phyloP scores from a whole-genome alignment of 2,113 vertebrate genomes.

The Limnothrissa miodon region DNA sequence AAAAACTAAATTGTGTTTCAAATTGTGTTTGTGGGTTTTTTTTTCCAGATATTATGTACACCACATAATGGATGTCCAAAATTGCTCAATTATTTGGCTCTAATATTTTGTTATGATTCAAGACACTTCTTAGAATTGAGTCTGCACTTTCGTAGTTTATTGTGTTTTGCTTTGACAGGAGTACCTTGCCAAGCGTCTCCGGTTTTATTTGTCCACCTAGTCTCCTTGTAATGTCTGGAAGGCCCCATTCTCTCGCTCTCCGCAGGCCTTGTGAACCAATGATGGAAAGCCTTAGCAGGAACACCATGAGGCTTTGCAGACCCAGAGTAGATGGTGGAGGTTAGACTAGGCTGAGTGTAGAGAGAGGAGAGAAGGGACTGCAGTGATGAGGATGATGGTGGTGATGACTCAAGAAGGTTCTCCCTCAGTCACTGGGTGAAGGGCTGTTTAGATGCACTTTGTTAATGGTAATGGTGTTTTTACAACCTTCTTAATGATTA shows the following conservation, averaged over 20 bases:
- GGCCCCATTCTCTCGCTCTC: background rate
- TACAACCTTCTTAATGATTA: background rate
- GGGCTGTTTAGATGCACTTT: background rate
- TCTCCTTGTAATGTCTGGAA: background rate
- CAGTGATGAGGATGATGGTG: background rate
- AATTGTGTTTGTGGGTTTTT: background rate
- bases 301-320: background rate
- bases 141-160: background rate
- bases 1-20: no score
- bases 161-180: background rate
- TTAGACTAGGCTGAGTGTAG: no score
- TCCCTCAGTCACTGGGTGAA: background rate
- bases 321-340: background rate
- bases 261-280: background rate
- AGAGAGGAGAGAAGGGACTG: background rate
- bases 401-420: background rate
- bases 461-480: no score
- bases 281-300: background rate
- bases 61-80: background rate
- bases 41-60: background rate
- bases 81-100: background rate
- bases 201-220: conserved; percentile 9
- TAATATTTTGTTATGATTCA: background rate
- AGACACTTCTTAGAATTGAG: background rate
- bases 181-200: background rate